Evolutionary conservation across 2,888 invertebrate species (phyloP), one percentile per base, ranked within the genome.

Genomic region (Rotaria socialis): DNA sequence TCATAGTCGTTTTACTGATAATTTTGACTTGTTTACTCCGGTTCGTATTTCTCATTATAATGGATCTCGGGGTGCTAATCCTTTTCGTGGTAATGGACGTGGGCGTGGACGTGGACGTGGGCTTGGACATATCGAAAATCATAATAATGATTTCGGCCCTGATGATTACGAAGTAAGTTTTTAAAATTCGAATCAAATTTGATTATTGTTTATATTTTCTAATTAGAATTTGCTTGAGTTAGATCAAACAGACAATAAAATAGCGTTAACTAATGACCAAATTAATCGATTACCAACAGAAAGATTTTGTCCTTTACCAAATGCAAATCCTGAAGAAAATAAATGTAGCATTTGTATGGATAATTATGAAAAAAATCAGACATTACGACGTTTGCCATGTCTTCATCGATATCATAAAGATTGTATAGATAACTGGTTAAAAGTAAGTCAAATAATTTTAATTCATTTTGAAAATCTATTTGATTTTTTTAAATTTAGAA

Each of bases 391-490:
- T n/a, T 58, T 86, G 14, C 58, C 84, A 10, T 86, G 86, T 86
- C 84, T 86, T 60, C 86, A 86, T 47, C 27, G 60, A 47, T 86
- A 58, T 84, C 86, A 86, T 84, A 35, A 84, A 50, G 43, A 60
- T n/a, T 86, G 86, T 24, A 86, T 86, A 16, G 86, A 86, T 84
- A 84, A 58, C 27, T 86, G 86, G 86, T 58, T 86, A 16, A 47
- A 47, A 58, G 84, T 84, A 60, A 84, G 58, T 56, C 41, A n/a
- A 22, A 84, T 80, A 11, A 43, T 52, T 52, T 11, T 52, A 52
- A 11, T 16, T 84, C 55, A 58, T 60, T 47, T 35, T 16, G 35
- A 27, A 67, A 24, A 67, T 27, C 11, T 24, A 67, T 27, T 67
- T 16, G 1, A 67, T 67, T 67, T 67, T 35, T 27, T 35, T 67